phyloP scores from a whole-genome alignment of 2,888 invertebrate species.

The Pimpla rufipes region DNA sequence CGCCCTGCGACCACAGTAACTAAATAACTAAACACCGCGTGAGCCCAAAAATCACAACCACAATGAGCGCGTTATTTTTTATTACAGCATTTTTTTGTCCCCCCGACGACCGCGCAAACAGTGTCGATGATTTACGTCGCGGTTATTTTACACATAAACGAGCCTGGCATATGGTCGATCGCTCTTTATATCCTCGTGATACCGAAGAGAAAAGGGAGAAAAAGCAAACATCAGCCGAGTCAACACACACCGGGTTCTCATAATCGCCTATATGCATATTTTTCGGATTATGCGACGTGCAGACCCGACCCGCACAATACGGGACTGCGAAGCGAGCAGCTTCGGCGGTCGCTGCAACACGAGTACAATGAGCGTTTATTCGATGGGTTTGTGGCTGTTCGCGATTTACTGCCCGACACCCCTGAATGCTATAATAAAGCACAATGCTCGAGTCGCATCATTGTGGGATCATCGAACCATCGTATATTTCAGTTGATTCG shows the following conservation, averaged over 20 bases:
- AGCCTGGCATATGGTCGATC: constrained; percentile 58
- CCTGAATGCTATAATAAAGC: constrained; percentile 23
- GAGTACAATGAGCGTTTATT: constrained; percentile 34
- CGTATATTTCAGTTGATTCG: constrained; percentile 34
- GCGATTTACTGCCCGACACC: constrained; percentile 44
- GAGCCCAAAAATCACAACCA: neutral
- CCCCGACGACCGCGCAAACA: neutral
- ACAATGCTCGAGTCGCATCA: constrained; percentile 40
- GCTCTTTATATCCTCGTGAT: constrained; percentile 34
- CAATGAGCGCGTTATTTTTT: too few relatives aligned
- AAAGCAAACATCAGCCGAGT: constrained; percentile 45
- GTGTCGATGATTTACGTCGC: constrained; percentile 25
- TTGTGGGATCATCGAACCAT: constrained; percentile 54
- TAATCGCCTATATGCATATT: constrained; percentile 52
- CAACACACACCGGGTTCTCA: constrained; percentile 27
- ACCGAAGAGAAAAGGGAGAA: neutral
- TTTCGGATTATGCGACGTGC: constrained; percentile 40
- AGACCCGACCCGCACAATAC: neutral
- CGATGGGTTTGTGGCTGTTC: constrained; percentile 36
- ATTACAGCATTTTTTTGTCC: constrained; percentile 14
- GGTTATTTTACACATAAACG: neutral
- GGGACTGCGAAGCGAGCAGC: neutral
- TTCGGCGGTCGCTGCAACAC: too few relatives aligned
- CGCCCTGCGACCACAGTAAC: too few relatives aligned
- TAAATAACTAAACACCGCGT: too few relatives aligned